A percentile compares a stretch with the other conserved stretches of the same genome.
Evolutionary conservation across 2,113 vertebrate genomes (phyloP).

Genomic region (Periophthalmodon schlosseri): DNA sequence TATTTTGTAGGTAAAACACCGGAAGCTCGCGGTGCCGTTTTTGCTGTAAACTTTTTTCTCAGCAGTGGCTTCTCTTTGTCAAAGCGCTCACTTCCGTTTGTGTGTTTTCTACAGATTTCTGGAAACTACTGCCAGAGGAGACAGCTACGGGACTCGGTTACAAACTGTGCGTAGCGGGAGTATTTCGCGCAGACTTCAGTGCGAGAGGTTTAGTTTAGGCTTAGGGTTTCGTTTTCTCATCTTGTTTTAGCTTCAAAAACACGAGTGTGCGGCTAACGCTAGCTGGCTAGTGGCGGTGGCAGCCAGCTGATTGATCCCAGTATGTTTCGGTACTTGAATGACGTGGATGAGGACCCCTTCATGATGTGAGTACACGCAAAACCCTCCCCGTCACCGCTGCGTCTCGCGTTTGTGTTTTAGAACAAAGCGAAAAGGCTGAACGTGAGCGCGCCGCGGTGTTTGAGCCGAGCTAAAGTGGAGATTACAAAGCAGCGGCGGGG

Average conservation of each 20-base stretch:
- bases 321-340: constrained; percentile 82
- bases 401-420: not conserved
- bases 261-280: constrained; percentile 68
- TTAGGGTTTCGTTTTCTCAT: constrained; percentile 23
- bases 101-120: constrained; percentile 71
- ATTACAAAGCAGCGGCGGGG: constrained; percentile 63
- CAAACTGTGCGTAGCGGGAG: not conserved
- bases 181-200: not conserved
- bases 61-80: constrained; percentile 77
- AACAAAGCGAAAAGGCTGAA: not conserved
- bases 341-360: constrained; percentile 79
- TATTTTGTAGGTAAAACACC: constrained; percentile 23
- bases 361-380: constrained; percentile 76
- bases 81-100: constrained; percentile 77
- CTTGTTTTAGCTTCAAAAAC: constrained; percentile 40
- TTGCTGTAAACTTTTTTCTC: constrained; percentile 23
- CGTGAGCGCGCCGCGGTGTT: not conserved
- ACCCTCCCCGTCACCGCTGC: not conserved
- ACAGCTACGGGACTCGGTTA: constrained; percentile 4
- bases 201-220: constrained; percentile 16
- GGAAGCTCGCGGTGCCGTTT: constrained; percentile 16
- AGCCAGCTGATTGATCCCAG: constrained; percentile 71
- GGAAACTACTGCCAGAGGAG: constrained; percentile 50
- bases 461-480: constrained; percentile 43
- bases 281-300: constrained; percentile 69